These are phyloP conservation scores for Halisarca cf. caerulea DNA, from an alignment of 37 sponge, comb jelly and placozoan genomes.

Conservation along the genomic window DNA sequence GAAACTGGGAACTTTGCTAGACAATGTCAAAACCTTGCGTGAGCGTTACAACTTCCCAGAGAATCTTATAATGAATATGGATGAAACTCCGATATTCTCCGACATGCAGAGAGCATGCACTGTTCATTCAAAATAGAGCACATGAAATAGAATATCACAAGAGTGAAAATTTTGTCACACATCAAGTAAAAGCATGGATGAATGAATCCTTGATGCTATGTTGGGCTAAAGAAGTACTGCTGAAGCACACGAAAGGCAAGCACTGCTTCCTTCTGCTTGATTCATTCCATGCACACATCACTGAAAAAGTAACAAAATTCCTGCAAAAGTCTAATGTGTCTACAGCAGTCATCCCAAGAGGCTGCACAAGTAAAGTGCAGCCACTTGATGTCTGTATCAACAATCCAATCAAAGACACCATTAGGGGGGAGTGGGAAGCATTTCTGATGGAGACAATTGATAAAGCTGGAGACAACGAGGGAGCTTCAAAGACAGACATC, in stretches of 20 bases:
- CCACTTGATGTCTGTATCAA: constrained; percentile 56
- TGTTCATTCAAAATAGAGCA: neutral
- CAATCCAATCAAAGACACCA: constrained; percentile 34
- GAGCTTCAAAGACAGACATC: constrained; percentile 1
- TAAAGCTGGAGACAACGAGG: neutral
- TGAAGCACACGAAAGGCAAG: neutral
- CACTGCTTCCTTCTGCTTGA: constrained; percentile 27
- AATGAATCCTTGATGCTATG: constrained; percentile 10
- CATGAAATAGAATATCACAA: neutral
- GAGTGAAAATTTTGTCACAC: neutral
- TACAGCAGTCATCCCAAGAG: constrained; percentile 38
- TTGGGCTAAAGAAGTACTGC: constrained; percentile 25
- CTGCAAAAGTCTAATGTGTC: neutral
- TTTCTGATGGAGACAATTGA: neutral
- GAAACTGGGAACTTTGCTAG: too few species aligned
- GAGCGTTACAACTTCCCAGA: too few species aligned
- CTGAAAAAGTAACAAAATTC: constrained; percentile 7
- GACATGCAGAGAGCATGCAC: neutral
- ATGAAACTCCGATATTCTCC: too few species aligned
- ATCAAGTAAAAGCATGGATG: constrained; percentile 19
- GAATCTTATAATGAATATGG: too few species aligned
- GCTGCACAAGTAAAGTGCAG: constrained; percentile 44
- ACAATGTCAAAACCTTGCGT: too few species aligned
- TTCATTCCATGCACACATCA: constrained; percentile 26
- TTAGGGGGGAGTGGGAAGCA: neutral